phyloP scores from a whole-genome alignment of 2,888 invertebrate genomes.

The Tiliacea citrago region DNA sequence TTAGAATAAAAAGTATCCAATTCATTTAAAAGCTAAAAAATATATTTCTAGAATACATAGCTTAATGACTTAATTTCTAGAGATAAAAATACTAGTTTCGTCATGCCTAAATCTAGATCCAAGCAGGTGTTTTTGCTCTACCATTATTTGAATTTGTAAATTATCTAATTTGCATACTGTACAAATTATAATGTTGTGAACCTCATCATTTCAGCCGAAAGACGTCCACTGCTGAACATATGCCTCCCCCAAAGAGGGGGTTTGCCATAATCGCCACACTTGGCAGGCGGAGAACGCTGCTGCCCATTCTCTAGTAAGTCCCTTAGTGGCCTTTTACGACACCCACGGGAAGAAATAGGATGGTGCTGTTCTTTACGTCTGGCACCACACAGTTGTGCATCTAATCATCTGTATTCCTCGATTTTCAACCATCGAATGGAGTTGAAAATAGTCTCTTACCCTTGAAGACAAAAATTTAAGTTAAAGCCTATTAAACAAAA shows the following conservation, averaged over 20 bases:
- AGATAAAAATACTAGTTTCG: constrained; percentile 2
- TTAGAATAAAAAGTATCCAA: background rate
- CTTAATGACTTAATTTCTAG: constrained; percentile 5
- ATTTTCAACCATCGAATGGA: background rate
- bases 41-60: background rate
- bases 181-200: background rate
- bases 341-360: too few species aligned
- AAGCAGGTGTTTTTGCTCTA: background rate
- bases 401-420: background rate
- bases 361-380: too few species aligned
- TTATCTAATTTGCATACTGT: background rate
- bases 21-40: background rate
- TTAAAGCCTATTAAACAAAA: too few species aligned
- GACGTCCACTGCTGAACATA: too few species aligned
- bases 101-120: background rate
- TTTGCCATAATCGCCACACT: too few species aligned
- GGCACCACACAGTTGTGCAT: too few species aligned
- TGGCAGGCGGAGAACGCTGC: too few species aligned
- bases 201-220: too few species aligned
- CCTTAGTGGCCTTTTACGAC: too few species aligned
- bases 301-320: too few species aligned
- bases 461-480: background rate
- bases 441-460: background rate
- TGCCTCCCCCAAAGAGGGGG: too few species aligned
- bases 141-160: background rate